Evolutionary conservation across 1,140 invertebrate species (phyloP), one percentile per base, ranked within the genome.

Genomic region (Diabrotica undecimpunctata): DNA sequence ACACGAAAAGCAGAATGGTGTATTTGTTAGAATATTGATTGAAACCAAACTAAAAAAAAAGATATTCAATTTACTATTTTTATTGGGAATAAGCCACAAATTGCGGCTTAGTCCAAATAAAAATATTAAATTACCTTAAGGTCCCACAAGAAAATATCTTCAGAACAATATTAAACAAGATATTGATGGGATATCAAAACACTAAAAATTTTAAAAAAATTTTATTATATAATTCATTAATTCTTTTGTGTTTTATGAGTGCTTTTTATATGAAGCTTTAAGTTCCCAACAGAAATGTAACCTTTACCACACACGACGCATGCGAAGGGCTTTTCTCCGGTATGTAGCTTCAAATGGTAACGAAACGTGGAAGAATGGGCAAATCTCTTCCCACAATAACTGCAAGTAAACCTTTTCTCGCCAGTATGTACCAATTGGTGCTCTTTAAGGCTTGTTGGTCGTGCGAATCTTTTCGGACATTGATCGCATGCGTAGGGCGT

Each of bases 371-470:
- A 88, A 5, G 90, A 85, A 78, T 93, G 91, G 0, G 89, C 90
- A 78, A 95, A 94, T 6, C 87, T 82, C 74, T 92, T 87, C 10
- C 88, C 84, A 77, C 92, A 94, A 63, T 83, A 80, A 67, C 82
- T 82, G 75, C 88, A 89, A 52, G 83, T 82, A 73, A 85, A 87
- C 36, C 87, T 87, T 74, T 86, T 84, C 71, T 88, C 85, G 0
- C 86, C 86, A 2, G 84, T 86, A 77, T 88, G 86, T 10, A 86
- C 83, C 14, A 86, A 80, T 73, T 86, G 82, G 74, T 88, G 86
- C 52, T 84, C 79, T 41, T 82, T 84, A 46, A 88, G 73, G 68
- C 86, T 84, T 68, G 85, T 85, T 70, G 85, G 84, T 70, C 52
- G 37, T 5, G 83, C 82, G 69, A 90, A 90, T 2, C 83, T 82